Base-by-base conservation (phyloP, 2,888 invertebrate species). In the Cataglyphis altisquamis region DNA sequence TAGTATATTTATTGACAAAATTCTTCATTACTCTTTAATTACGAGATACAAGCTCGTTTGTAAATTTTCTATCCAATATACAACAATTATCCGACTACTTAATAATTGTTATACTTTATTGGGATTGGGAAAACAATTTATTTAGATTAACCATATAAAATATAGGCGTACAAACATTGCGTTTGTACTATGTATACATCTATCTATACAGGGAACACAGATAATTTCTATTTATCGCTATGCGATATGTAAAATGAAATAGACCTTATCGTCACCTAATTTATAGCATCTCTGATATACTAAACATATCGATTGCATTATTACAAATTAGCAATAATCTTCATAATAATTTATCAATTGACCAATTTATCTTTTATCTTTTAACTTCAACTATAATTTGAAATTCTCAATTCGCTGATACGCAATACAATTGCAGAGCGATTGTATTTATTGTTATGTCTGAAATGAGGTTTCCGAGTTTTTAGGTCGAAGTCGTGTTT, bases 101-200 rank as follows among this genome's bases (percentile, higher is more conserved):
- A 36, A 36, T 64, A 21, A 18, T 77, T 66, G 25, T 77, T 8
- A 39, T 9, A 41, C 12, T 63, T 21, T 77, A 36, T 36, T 68
- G 68, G 75, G 77, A 12, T 9, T 77, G 77, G 70, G 68, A 29
- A 57, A 68, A 64, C 52, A 41, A 57, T 67, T 77, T 55, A 55
- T 25, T 29, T 67, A 77, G 3, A 29, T 48, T n/a, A 21, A 77
- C 15, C 15, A 52, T 21, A 8, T 15, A 74, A 32, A 32, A 64
- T 36, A 39, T 29, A 77, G n/a, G 39, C n/a, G 32, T 55, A 68
- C 29, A 75, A 75, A 75, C 48, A 2, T 63, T 0, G 0, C 25
- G 12, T 68, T 55, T 77, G 29, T 68, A 32, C 36, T 62, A 29
- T 25, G 18, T n/a, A 12, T 60, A 9, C 25, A 60, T n/a, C 3